Conservation (phyloP, 2,888 invertebrate species). For the Pheosia tremula region DNA sequence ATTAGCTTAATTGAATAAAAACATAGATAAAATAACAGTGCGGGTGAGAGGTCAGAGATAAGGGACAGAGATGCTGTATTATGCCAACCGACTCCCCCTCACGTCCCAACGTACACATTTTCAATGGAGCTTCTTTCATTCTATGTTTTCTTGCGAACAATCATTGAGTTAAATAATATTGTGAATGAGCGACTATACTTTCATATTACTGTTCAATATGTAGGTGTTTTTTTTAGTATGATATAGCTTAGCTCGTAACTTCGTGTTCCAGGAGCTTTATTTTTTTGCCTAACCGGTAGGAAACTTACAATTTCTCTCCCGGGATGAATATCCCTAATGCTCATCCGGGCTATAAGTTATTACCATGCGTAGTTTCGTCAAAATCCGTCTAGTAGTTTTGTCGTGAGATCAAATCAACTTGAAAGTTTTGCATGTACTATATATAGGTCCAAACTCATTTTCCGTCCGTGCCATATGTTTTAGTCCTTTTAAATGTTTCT, state of each 20-base stretch:
- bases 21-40: slow-evolving; percentile 47
- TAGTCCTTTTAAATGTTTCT: slow-evolving; percentile 12
- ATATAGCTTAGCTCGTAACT: no score
- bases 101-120: slow-evolving; percentile 46
- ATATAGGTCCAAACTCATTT: not conserved
- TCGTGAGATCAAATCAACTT: no score
- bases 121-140: slow-evolving; percentile 44
- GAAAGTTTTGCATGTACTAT: no score
- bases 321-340: no score
- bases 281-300: no score
- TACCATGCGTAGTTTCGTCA: no score
- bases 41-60: slow-evolving; percentile 36
- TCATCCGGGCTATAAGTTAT: no score
- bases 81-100: slow-evolving; percentile 22
- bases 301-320: no score
- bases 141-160: slow-evolving; percentile 28
- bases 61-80: slow-evolving; percentile 30
- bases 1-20: slow-evolving; percentile 51
- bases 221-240: not conserved
- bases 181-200: slow-evolving; percentile 25
- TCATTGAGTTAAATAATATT: slow-evolving; percentile 23
- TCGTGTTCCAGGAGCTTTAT: no score
- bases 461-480: not conserved
- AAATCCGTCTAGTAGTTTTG: no score
- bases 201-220: not conserved